Conservation (phyloP, 2,888 invertebrate species). For the Hypsopygia costalis region DNA sequence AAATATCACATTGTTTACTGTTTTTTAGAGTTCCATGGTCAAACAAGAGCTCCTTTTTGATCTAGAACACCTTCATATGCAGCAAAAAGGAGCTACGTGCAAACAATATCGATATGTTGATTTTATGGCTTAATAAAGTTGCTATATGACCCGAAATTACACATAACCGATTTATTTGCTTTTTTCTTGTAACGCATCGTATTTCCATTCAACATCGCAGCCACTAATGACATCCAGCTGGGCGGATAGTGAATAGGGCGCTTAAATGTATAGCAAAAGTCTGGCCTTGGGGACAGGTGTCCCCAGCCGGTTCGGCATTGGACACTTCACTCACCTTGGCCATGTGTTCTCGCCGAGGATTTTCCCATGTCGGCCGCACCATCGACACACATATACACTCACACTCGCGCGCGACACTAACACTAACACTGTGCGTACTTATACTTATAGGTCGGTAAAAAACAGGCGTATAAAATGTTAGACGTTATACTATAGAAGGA, state of each 20-base stretch:
- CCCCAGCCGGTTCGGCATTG: slow-evolving; percentile 27
- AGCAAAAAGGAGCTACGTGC: no score
- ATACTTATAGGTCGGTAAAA: slow-evolving; percentile 74
- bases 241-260: not conserved
- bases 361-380: slow-evolving; percentile 81
- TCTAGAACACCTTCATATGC: no score
- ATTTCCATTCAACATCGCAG: no score
- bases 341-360: slow-evolving; percentile 81
- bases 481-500: slow-evolving; percentile 75
- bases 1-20: no score
- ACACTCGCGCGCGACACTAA: slow-evolving; percentile 64
- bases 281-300: slow-evolving; percentile 48
- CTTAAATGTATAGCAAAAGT: slow-evolving; percentile 20
- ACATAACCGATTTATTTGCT: no score
- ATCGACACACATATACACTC: slow-evolving; percentile 72
- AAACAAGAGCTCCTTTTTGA: no score
- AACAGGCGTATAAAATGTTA: slow-evolving; percentile 76
- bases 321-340: slow-evolving; percentile 69
- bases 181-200: no score
- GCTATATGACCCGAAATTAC: no score
- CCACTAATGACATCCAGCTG: no score
- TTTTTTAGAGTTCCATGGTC: no score
- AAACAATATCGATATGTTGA: no score
- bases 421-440: slow-evolving; percentile 68
- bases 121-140: no score